Base-by-base conservation (phyloP, 64 coral and sea anemone genomes). In the Dendronephthya gigantea region DNA sequence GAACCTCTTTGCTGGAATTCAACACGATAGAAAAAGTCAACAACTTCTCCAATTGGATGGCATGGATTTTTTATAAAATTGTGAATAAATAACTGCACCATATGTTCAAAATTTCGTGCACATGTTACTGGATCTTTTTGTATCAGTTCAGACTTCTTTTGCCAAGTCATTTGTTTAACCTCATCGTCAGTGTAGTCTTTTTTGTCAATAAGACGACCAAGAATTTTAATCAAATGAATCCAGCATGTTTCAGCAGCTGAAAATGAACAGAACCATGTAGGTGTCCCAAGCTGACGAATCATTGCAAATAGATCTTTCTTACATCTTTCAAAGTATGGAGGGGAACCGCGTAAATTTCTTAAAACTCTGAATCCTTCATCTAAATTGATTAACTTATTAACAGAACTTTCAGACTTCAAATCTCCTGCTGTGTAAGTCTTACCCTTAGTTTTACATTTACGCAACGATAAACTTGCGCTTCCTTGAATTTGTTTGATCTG, bases 251-350 rank as follows among this genome's bases (percentile, higher is more conserved):
- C 58, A n/a, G 58, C 58, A 15, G 58, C 19, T 66, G 58, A 66
- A 66, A 66, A 66, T 66, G 58, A 66, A 66, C 19, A 66, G 29
- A 66, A 66, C 58, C 58, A 66, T 15, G 58, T 66, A n/a, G 58
- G 58, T 66, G 29, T 66, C 3, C 58, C 58, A 22, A 66, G 58
- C 29, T 66, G 58, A 8, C 58, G 6, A 66, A 66, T 66, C 58
- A 66, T 66, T 22, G 58, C 58, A 66, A 66, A 66, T 66, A 66
- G 19, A 66, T 66, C 58, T n/a, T n/a, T n/a, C n/a, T n/a, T n/a
- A n/a, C n/a, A n/a, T n/a, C n/a, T n/a, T n/a, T n/a, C n/a, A n/a
- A n/a, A n/a, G n/a, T n/a, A n/a, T 6, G 11, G 11, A 6, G 4
- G 4, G 4, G 4, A 6, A 45, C 4, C 4, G 11, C 41, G 4